A percentile compares a stretch with the other conserved stretches of the same genome.
phyloP scores from a whole-genome alignment of 2,797 vertebrate genomes.

The Alexandromys oeconomus region DNA sequence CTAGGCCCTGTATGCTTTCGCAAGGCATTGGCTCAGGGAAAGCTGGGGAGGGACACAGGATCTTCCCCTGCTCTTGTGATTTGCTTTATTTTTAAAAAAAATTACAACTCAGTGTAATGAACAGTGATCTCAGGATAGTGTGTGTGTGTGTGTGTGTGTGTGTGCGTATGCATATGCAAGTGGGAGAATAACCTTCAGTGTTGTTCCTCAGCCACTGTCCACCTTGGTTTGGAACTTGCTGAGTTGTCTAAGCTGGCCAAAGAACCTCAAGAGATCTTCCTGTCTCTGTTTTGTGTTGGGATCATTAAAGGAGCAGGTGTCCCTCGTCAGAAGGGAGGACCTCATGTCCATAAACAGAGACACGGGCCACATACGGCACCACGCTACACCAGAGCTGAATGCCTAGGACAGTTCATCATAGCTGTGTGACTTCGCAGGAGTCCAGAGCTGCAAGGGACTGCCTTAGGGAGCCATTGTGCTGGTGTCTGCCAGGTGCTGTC shows the following conservation, averaged over 20 bases:
- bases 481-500: background rate
- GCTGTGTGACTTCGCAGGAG: fast-evolving
- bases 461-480: fast-evolving
- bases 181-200: too few relatives aligned
- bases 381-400: background rate
- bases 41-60: background rate
- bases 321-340: background rate
- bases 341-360: background rate
- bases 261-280: background rate
- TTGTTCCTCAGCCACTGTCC: too few relatives aligned
- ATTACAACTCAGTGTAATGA: background rate
- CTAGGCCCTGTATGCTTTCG: background rate
- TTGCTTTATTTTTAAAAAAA: too few relatives aligned
- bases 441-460: background rate
- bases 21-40: background rate
- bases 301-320: background rate
- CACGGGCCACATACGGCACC: background rate
- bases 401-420: background rate
- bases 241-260: background rate
- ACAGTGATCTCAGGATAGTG: background rate
- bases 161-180: background rate
- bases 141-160: too few relatives aligned
- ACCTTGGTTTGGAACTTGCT: background rate
- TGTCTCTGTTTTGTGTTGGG: background rate
- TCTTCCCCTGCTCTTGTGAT: background rate